Conservation (phyloP, 2,888 invertebrate species). For the Blastobasis lacticolella region DNA sequence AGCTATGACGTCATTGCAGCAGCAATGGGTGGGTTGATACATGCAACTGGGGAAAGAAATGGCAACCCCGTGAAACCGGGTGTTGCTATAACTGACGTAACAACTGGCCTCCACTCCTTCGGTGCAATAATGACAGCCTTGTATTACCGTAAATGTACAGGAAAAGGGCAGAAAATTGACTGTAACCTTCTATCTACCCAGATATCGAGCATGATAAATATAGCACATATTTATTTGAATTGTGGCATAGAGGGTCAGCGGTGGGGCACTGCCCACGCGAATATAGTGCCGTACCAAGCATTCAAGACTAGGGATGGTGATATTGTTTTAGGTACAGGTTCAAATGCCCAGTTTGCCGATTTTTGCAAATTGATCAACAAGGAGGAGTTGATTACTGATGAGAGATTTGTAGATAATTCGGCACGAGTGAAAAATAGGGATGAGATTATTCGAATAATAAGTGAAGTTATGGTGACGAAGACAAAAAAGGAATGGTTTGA, state of each 20-base stretch:
- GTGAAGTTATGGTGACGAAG: constrained; percentile 72
- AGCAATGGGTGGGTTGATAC: constrained; percentile 91
- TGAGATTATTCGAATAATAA: constrained; percentile 77
- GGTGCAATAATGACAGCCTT: constrained; percentile 96
- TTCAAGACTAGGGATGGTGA: constrained; percentile 89
- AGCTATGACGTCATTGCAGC: constrained; percentile 95
- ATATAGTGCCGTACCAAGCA: constrained; percentile 95
- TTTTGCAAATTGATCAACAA: constrained; percentile 79
- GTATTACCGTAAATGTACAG: constrained; percentile 82
- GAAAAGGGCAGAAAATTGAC: constrained; percentile 92
- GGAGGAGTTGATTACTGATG: constrained; percentile 75
- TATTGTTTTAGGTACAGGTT: constrained; percentile 91
- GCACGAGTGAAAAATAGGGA: constrained; percentile 84
- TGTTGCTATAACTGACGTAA: constrained; percentile 93
- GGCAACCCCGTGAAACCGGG: constrained; percentile 94
- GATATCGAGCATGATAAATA: constrained; percentile 89
- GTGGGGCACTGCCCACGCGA: constrained; percentile 95
- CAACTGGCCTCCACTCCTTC: constrained; percentile 95
- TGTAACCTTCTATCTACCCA: constrained; percentile 96
- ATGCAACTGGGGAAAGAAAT: constrained; percentile 89
- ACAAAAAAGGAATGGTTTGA: constrained; percentile 83
- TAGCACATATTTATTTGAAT: constrained; percentile 93
- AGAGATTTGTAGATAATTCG: constrained; percentile 81
- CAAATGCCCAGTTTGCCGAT: constrained; percentile 84
- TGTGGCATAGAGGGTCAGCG: constrained; percentile 83